Conservation (phyloP, 2,888 invertebrate species). For the Apomyelois bistriatella region DNA sequence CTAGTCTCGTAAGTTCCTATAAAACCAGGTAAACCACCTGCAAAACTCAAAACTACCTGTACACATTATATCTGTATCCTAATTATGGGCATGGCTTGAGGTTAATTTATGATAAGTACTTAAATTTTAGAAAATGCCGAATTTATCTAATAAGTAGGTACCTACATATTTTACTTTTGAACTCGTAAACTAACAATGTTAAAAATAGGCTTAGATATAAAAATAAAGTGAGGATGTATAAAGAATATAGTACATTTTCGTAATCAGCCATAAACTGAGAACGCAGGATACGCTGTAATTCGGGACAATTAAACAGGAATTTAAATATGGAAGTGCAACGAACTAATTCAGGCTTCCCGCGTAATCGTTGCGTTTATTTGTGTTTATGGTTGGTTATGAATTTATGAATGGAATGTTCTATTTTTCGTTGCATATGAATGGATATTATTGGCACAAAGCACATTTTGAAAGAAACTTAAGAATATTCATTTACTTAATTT, state of each 20-base stretch:
- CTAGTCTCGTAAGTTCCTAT: no score
- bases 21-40: no score
- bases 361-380: slow-evolving; percentile 25
- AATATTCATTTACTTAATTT: no score
- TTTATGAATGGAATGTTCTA: background rate
- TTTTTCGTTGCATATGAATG: background rate
- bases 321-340: slow-evolving; percentile 63
- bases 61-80: no score
- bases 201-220: background rate
- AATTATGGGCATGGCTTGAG: no score
- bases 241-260: background rate
- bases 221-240: slow-evolving; percentile 1
- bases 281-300: slow-evolving; percentile 56
- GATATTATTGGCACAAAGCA: no score
- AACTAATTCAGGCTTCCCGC: slow-evolving; percentile 53
- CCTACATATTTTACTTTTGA: no score
- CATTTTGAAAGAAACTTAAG: no score
- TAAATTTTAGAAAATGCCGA: no score
- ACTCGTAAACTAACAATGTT: background rate
- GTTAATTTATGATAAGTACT: no score
- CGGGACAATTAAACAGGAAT: slow-evolving; percentile 61
- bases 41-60: no score
- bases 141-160: no score
- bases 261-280: background rate
- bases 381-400: slow-evolving; percentile 16